Percentiles rank a stretch among this genome's conserved stretches.
Conservation (phyloP, 1,140 invertebrate species). For the Tribolium madens region DNA sequence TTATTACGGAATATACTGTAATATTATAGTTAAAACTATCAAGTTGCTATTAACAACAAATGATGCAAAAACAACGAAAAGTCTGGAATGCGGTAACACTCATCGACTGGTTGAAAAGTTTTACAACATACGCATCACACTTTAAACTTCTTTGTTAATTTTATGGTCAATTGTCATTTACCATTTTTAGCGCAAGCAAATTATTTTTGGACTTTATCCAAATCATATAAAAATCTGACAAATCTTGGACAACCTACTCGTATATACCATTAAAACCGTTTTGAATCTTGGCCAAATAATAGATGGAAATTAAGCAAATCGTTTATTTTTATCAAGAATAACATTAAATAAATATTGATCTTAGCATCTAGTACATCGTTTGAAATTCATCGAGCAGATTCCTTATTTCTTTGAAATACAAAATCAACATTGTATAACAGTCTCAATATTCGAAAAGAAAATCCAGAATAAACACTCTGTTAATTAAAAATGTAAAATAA, state of each 20-base stretch:
- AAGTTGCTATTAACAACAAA: no score
- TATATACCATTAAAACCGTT: background rate
- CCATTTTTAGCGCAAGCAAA: background rate
- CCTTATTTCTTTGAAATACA: background rate
- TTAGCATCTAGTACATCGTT: background rate
- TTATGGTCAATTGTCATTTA: background rate
- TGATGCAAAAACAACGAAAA: no score
- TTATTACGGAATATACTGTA: no score
- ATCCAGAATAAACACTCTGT: background rate
- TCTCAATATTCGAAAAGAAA: background rate
- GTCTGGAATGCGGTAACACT: no score
- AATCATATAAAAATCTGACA: background rate
- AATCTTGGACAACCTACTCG: background rate
- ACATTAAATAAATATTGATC: constrained; percentile 22
- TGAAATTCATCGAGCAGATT: background rate
- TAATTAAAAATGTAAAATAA: background rate
- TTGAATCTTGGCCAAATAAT: constrained; percentile 10
- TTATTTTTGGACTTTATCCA: background rate
- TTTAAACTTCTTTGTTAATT: background rate
- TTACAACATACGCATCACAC: no score
- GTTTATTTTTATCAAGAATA: background rate
- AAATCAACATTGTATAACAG: background rate
- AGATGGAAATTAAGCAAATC: background rate
- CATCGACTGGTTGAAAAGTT: no score
- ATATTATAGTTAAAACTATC: no score